Evolutionary conservation across 2,797 vertebrate species (phyloP), one percentile per base, ranked within the genome.

Genomic region (Sylvilagus floridanus): DNA sequence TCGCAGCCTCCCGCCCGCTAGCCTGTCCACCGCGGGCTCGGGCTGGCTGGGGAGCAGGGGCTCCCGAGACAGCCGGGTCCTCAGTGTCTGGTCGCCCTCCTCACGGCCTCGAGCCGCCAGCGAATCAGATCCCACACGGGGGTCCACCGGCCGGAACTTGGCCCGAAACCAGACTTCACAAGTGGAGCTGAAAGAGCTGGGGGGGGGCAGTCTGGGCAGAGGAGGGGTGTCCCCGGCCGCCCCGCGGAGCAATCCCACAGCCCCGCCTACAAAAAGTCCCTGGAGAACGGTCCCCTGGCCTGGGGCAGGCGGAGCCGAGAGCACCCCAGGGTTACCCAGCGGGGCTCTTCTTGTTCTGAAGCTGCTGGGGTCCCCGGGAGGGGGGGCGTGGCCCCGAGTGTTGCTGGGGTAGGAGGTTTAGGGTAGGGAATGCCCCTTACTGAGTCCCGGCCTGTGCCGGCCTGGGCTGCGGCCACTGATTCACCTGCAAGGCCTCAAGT

Each of bases 1-100:
- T 2, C 28, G 12, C 19, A 7, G 62, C 19, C 24, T 37, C 7
- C 0, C 57, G 69, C 32, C 11, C 26, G 16, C 21, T 28, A n/a
- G 28, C 66, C 57, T 0, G 2, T 69, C 6, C n/a, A 0, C 0
- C 0, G 4, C 14, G 5, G 17, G 5, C 28, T 1, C 63, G 9
- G 72, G 13, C 7, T 3, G 0, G 65, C 2, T 9, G 63, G 60
- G 47, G 71, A 2, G 4, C 2, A 0, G 42, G 81, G 26, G 26
- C 4, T 8, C 42, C 42, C 8, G 42, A 47, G 42, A 7, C 7
- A 47, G 42, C 42, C 0, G 42, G 42, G 42, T 47, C 42, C 5
- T 50, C 19, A 2, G 17, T 28, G 1, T 24, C 24, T 35, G 16
- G 8, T 21, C 1, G 22, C 32, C 35, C 60, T 84, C 79, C 32